Evolutionary conservation across 1,140 invertebrate genomes (phyloP), one percentile per base, ranked within the genome.

Genomic region (Sarcophaga peregrina): DNA sequence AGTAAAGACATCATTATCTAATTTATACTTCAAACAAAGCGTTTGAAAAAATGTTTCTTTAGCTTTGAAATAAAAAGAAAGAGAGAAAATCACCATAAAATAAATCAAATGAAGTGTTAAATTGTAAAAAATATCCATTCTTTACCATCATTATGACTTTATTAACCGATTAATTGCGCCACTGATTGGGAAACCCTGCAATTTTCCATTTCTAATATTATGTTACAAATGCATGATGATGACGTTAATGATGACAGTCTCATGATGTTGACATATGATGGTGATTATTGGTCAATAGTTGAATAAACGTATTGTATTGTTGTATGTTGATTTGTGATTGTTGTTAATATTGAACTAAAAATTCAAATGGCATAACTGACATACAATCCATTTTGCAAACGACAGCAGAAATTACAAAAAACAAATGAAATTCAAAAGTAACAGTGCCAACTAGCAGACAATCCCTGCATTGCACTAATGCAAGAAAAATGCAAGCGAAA

Each of bases 291-390:
- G 62, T 68, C 62, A 68, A 68, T 68, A 68, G 62, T 68, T 68
- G 62, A 68, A 68, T 68, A 20, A n/a, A 37, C 25, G 17, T 20
- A 6, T 58, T n/a, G 54, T 58, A 68, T 15, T 68, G 17, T 68
- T 62, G 4, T 62, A 62, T 25, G 6, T 9, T 17, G 17, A 20
- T 68, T 68, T 68, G 74, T 48, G 74, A 76, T 78, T 78, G 47
- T 78, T 50, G 75, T 25, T 50, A 78, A 9, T 52, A 50, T 50
- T 78, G 75, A 78, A 78, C 47, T 78, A 52, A 76, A 52, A 52
- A 78, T 78, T 20, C 10, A 78, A 78, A 50, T 78, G 47, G 75
- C 75, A 78, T 78, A 78, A 78, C 75, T 78, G 75, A 78, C 75
- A 78, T 78, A 52, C 48, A 46, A 50, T 78, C 47, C 37, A 68